Percentiles rank a stretch among this genome's conserved stretches.
Evolutionary conservation across 2,113 vertebrate genomes (phyloP).

Genomic region (Ictalurus punctatus): DNA sequence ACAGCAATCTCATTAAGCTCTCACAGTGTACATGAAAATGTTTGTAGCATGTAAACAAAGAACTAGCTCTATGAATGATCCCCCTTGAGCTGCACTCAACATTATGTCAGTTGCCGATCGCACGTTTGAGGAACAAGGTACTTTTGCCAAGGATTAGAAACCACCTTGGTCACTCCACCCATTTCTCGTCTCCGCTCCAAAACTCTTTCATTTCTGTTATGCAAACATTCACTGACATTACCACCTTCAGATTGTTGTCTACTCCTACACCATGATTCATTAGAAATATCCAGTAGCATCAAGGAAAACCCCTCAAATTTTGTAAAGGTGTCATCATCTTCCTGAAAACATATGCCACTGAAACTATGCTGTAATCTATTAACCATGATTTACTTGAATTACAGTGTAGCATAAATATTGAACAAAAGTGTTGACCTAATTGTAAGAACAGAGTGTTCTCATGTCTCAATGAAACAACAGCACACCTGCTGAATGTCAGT

Average conservation of each 20-base stretch:
- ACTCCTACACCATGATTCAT: slow-evolving; percentile 11
- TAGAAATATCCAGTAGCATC: slow-evolving; percentile 13
- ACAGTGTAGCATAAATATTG: slow-evolving; percentile 22
- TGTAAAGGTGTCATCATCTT: neutral
- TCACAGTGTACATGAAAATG: neutral
- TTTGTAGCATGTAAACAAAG: neutral
- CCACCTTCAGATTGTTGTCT: neutral
- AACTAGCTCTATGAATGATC: neutral
- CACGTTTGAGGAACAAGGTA: neutral
- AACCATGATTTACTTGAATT: neutral
- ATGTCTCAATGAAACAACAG: slow-evolving; percentile 47
- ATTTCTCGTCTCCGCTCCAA: neutral
- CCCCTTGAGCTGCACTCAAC: too few relatives aligned
- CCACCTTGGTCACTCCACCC: neutral
- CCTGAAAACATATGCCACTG: neutral
- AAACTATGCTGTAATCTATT: slow-evolving; percentile 3
- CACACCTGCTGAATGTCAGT: slow-evolving; percentile 51
- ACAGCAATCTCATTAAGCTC: neutral
- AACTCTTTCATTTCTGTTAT: slow-evolving; percentile 18
- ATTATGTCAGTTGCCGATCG: neutral
- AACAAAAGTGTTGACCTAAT: slow-evolving; percentile 24
- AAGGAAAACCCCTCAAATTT: neutral
- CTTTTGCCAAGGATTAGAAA: slow-evolving; percentile 25
- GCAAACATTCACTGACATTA: neutral
- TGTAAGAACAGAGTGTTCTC: slow-evolving; percentile 38